Evolutionary conservation across 2,113 vertebrate genomes (phyloP).

Genomic region (Calyptomena viridis): DNA sequence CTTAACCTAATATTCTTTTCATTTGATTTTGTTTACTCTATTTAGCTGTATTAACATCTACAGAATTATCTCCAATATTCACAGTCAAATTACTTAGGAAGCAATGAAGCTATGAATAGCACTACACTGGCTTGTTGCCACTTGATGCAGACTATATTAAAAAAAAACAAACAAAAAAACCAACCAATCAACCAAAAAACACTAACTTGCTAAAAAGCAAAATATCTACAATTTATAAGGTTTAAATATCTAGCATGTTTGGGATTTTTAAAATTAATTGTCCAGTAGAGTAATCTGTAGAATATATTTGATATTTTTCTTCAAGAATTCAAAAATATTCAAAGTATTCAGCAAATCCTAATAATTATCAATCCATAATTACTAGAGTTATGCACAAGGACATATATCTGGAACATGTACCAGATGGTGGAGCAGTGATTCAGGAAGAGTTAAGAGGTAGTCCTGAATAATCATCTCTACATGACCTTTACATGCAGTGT

Average conservation of each 20-base stretch:
- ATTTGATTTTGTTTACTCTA: neutral
- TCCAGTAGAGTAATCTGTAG: neutral
- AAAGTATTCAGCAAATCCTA: neutral
- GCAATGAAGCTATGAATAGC: neutral
- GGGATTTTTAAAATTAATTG: neutral
- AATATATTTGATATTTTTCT: neutral
- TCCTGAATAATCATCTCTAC: neutral
- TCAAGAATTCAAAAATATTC: neutral
- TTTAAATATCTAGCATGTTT: neutral
- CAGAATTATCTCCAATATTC: neutral
- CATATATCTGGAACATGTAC: neutral
- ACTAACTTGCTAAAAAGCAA: neutral
- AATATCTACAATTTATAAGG: neutral
- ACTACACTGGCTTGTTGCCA: neutral
- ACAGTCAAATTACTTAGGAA: neutral
- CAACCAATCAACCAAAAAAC: neutral
- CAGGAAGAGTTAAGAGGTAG: neutral
- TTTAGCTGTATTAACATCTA: neutral
- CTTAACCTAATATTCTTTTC: neutral
- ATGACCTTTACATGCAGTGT: neutral
- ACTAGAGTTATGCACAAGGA: neutral
- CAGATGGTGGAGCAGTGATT: neutral
- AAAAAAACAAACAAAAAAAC: neutral
- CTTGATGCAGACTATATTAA: neutral
- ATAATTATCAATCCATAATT: neutral